Conservation (phyloP, 2,888 invertebrate species). For the Antheraea assamensis region DNA sequence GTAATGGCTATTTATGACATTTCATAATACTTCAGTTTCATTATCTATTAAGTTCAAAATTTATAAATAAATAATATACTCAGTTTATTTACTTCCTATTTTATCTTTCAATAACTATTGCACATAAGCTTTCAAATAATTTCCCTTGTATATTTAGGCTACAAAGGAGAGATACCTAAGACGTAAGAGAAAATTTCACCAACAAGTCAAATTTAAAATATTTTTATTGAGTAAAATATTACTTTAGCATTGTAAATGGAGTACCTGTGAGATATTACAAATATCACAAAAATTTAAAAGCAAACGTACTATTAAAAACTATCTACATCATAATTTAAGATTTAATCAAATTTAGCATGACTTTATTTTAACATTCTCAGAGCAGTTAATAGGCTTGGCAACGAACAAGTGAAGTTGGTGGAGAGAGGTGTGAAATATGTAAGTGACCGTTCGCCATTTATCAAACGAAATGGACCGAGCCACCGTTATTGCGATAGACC, state of each 20-base stretch:
- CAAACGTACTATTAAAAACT: neutral
- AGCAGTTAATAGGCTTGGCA: neutral
- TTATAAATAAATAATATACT: neutral
- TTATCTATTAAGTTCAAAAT: neutral
- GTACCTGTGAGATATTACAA: neutral
- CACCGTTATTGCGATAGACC: neutral
- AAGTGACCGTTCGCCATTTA: slow-evolving; percentile 3
- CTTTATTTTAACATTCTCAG: neutral
- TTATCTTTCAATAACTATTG: neutral
- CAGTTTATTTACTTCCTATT: too few species aligned
- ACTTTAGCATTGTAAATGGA: neutral
- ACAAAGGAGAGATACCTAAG: neutral
- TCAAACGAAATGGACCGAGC: neutral
- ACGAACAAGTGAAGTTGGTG: neutral
- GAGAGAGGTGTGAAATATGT: slow-evolving; percentile 8
- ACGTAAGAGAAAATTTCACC: neutral
- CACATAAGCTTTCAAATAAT: neutral
- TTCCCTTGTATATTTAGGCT: neutral
- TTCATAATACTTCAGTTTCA: neutral
- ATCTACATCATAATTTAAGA: neutral
- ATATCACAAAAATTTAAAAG: too few species aligned
- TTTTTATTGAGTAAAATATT: neutral
- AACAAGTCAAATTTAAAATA: neutral
- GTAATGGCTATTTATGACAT: neutral
- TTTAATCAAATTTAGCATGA: neutral